Percentiles rank a stretch among this genome's conserved stretches.
These are phyloP conservation scores for Chymomyza fuscimana DNA, from an alignment of 2,888 invertebrate genomes.

Conservation along the genomic window DNA sequence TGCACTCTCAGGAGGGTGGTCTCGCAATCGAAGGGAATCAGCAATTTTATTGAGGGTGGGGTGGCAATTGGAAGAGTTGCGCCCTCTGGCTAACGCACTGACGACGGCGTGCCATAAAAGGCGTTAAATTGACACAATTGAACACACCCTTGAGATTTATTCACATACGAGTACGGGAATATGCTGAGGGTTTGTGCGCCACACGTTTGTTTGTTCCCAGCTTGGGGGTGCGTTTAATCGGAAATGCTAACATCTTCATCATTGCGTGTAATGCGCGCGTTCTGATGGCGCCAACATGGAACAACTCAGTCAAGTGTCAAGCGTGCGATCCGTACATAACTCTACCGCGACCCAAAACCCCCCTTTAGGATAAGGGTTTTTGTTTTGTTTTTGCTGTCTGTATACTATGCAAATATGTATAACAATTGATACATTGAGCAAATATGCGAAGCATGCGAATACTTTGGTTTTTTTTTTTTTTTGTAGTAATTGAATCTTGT, in stretches of 20 bases:
- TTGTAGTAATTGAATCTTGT: background rate
- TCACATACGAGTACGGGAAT: slow-evolving; percentile 10
- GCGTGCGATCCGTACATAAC: slow-evolving; percentile 24
- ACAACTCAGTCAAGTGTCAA: slow-evolving; percentile 44
- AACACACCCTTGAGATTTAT: slow-evolving; percentile 70
- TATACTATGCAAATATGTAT: slow-evolving; percentile 58
- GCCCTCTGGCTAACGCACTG: slow-evolving; percentile 7
- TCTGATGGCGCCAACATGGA: slow-evolving; percentile 36
- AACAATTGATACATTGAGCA: slow-evolving; percentile 67
- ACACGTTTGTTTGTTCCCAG: background rate
- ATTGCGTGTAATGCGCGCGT: slow-evolving; percentile 37
- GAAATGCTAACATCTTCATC: slow-evolving; percentile 71
- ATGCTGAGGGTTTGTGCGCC: slow-evolving; percentile 26
- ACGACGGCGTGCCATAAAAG: slow-evolving; percentile 56
- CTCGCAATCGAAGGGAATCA: background rate
- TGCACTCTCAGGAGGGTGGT: background rate
- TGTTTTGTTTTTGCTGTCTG: slow-evolving; percentile 35
- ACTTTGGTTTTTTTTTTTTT: background rate
- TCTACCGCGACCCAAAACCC: slow-evolving; percentile 15
- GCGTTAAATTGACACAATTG: slow-evolving; percentile 75
- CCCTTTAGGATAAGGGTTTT: background rate
- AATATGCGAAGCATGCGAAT: slow-evolving; percentile 35
- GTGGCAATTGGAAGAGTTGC: slow-evolving; percentile 1
- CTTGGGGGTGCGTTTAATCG: slow-evolving; percentile 60
- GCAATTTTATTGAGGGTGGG: background rate